A percentile compares a stretch with the other conserved stretches of the same genome.
Evolutionary conservation across 92 coral and sea anemone genomes (phyloP).

Genomic region (Epizoanthus stellaris): DNA sequence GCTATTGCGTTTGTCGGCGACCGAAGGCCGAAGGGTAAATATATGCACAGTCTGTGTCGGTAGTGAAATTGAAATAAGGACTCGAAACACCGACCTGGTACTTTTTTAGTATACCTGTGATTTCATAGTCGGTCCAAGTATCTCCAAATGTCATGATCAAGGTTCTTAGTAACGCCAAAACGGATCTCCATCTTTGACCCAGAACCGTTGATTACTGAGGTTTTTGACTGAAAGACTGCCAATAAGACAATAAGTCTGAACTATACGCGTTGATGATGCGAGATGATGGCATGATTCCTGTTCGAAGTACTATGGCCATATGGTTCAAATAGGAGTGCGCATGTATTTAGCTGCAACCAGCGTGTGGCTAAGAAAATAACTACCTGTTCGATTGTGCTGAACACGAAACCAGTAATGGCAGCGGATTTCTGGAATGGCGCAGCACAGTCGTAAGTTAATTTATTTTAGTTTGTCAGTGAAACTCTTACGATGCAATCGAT

Average conservation of each 20-base stretch:
- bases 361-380: not conserved
- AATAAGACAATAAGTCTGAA: no score
- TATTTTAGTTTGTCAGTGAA: not conserved
- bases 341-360: not conserved
- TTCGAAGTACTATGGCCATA: not conserved
- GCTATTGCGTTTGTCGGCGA: conserved; percentile 14
- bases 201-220: not conserved
- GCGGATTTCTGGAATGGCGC: conserved; percentile 83
- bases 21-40: not conserved
- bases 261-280: no score
- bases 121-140: not conserved
- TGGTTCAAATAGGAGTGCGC: not conserved
- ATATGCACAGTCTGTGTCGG: not conserved
- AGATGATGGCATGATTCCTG: not conserved
- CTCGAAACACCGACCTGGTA: no score
- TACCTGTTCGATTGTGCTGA: not conserved
- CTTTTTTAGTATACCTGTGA: no score
- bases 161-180: not conserved
- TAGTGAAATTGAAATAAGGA: no score
- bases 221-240: no score
- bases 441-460: conserved; percentile 77
- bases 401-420: conserved; percentile 48
- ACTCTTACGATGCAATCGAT: not conserved
- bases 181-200: not conserved
- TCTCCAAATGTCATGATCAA: not conserved